A percentile compares a stretch with the other conserved stretches of the same genome.
Evolutionary conservation across 2,888 invertebrate species (phyloP).

Genomic region (Chironomus riparius): DNA sequence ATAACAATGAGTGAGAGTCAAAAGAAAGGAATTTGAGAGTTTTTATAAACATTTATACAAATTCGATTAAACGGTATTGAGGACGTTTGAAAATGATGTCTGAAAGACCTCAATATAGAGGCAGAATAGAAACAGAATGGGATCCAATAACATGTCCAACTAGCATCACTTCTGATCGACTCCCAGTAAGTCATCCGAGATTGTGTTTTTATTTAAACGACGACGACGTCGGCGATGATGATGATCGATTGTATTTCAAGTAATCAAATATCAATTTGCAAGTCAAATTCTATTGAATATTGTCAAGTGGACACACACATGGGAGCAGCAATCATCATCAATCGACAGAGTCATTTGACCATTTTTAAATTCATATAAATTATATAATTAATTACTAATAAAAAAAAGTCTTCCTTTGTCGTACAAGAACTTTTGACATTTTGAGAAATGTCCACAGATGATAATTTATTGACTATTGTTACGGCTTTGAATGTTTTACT

Average conservation of each 20-base stretch:
- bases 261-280: conserved; percentile 4
- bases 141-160: no score
- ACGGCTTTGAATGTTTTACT: no score
- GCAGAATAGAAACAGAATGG: no score
- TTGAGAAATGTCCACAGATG: background rate
- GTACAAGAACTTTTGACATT: background rate
- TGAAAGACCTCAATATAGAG: no score
- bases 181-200: background rate
- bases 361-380: conserved; percentile 1
- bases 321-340: background rate
- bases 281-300: background rate
- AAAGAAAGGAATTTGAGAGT: background rate
- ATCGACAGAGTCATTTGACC: background rate
- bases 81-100: no score
- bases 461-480: no score
- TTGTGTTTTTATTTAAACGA: background rate
- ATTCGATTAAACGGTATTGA: no score
- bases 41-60: no score
- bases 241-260: conserved; percentile 15
- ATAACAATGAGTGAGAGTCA: no score
- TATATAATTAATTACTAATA: conserved; percentile 11
- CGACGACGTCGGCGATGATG: background rate
- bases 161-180: no score
- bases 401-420: background rate
- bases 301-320: background rate